Evolutionary conservation across 2,888 invertebrate species (phyloP), one percentile per base, ranked within the genome.

Genomic region (Anaspis maculata): DNA sequence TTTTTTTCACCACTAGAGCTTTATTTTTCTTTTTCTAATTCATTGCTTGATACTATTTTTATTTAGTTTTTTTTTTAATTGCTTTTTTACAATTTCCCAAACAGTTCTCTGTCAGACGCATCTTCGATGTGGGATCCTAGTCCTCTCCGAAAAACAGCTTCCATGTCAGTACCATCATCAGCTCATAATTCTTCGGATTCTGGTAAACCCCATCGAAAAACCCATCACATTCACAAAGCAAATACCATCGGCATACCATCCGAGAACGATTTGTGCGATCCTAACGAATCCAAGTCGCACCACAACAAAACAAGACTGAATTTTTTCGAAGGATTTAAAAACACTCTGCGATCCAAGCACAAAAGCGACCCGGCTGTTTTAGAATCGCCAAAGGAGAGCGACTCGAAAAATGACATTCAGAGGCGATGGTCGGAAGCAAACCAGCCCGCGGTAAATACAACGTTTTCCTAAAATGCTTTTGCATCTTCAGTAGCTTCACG

Each of bases 241-340:
- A 75, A 75, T 60, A 76, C 75, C 15, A 74, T 76, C 56, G 74
- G 74, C 57, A 68, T 75, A 42, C 76, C 76, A 3, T 69, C 73
- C 1, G 63, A 65, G 24, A 50, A 65, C 49, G 58, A 67, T 61
- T 57, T 69, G 45, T 62, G 26, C 38, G 67, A 72, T 64, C 23
- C 34, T n/a, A 38, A 37, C 14, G 49, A 51, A 27, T 38, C 68
- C 69, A 48, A 61, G 69, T 52, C 66, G 67, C 51, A 71, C 69
- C 59, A 68, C 68, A 50, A 50, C 44, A 49, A 48, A 9, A 47
- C 57, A 34, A 52, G 48, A 42, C 45, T 54, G 46, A 54, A 52
- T 34, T 71, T 77, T 52, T 72, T 78, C 54, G 76, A 76, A 50
- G 77, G 77, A 46, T 75, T 77, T 59, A 68, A 71, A 44, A 74